Percentiles rank a stretch among this genome's conserved stretches.
Conservation (phyloP, 2,888 invertebrate genomes). For the Dolichopus griseipennis region DNA sequence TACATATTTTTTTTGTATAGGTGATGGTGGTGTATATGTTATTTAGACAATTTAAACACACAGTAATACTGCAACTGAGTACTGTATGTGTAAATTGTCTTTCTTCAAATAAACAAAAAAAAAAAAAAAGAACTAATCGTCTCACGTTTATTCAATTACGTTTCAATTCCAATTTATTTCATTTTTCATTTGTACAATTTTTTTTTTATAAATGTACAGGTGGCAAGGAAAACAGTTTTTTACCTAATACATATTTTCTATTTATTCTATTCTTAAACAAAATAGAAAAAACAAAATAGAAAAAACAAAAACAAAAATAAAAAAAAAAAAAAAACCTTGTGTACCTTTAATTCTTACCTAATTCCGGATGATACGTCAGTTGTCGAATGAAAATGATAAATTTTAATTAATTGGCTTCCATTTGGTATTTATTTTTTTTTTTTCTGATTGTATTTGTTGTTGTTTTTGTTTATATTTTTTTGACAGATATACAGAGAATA, state of each 20-base stretch:
- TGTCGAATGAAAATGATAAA: slow-evolving; percentile 3
- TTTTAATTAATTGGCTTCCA: slow-evolving; percentile 3
- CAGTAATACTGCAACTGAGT: too few species aligned
- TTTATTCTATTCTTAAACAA: too few species aligned
- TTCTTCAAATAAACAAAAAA: too few species aligned
- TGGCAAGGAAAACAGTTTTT: not conserved
- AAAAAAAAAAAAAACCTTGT: too few species aligned
- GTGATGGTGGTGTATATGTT: too few species aligned
- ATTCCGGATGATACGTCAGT: not conserved
- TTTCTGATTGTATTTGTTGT: not conserved
- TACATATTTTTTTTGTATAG: too few species aligned
- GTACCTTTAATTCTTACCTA: not conserved
- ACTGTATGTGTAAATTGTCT: not conserved
- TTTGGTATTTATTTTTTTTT: not conserved
- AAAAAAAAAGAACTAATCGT: not conserved
- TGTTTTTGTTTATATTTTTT: not conserved
- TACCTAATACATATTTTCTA: not conserved
- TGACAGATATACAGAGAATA: too few species aligned
- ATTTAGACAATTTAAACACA: too few species aligned
- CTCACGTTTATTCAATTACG: slow-evolving; percentile 6
- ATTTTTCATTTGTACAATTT: not conserved
- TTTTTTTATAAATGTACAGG: not conserved
- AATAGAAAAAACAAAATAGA: too few species aligned
- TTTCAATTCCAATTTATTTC: slow-evolving; percentile 6
- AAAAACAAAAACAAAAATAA: too few species aligned